Percentiles rank a stretch among this genome's conserved stretches.
phyloP scores from a whole-genome alignment of 2,113 vertebrate genomes.

The Bungarus multicinctus region DNA sequence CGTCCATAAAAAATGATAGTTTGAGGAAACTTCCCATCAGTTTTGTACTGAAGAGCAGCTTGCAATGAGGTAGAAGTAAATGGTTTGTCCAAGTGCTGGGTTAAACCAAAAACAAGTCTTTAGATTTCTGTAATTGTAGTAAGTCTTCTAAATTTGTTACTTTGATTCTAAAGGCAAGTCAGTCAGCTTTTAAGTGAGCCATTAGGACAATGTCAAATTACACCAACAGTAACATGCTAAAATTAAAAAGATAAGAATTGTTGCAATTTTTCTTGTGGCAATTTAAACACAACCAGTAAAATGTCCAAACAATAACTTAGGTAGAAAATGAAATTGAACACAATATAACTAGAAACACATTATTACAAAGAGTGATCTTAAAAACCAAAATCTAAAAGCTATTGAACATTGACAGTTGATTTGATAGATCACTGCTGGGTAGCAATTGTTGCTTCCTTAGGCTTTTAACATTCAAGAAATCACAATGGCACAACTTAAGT shows the following conservation, averaged over 20 bases:
- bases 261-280: not conserved
- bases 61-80: conserved; percentile 19
- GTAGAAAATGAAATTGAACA: not conserved
- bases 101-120: not conserved
- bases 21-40: not conserved
- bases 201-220: not conserved
- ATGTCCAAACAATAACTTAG: not conserved
- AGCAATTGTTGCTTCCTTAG: not conserved
- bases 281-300: not conserved
- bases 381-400: not conserved
- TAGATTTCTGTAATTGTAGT: not conserved
- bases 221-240: not conserved
- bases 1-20: not conserved
- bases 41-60: not conserved
- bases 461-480: not conserved
- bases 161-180: not conserved
- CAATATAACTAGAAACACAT: not conserved
- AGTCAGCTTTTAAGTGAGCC: not conserved
- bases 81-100: not conserved
- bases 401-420: not conserved
- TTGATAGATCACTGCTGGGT: not conserved
- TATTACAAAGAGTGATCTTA: not conserved
- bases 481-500: not conserved
- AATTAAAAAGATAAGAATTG: not conserved
- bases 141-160: not conserved